Evolutionary conservation across 1,140 invertebrate species (phyloP).

Genomic region (Bicyclus anynana): DNA sequence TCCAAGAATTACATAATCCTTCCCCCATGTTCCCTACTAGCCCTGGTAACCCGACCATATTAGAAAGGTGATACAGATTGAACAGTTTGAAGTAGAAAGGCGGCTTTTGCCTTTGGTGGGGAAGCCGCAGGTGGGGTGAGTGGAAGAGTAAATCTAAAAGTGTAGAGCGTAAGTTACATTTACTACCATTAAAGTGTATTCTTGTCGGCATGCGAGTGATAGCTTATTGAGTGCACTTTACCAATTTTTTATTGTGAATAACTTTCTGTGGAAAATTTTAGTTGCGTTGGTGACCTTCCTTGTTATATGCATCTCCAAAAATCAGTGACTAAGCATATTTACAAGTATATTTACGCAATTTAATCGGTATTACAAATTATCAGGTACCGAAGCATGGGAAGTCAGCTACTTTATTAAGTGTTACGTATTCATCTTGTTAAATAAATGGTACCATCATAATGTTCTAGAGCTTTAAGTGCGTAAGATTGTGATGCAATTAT

Average conservation of each 20-base stretch:
- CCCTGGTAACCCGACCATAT: constrained; percentile 49
- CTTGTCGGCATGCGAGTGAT: constrained; percentile 20
- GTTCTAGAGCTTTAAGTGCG: neutral
- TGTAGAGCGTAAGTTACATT: constrained; percentile 21
- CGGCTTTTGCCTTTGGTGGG: constrained; percentile 42
- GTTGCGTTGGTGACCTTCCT: neutral
- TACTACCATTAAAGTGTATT: constrained; percentile 33
- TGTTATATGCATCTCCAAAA: too few relatives aligned
- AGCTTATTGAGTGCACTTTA: constrained; percentile 20
- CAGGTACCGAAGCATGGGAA: neutral
- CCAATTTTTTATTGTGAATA: constrained; percentile 1
- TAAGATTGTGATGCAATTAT: neutral
- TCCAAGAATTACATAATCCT: constrained; percentile 61
- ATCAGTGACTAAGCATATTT: too few relatives aligned
- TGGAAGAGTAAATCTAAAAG: constrained; percentile 29
- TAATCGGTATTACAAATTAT: neutral
- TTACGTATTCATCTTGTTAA: neutral
- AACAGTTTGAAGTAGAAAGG: constrained; percentile 34
- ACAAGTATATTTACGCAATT: too few relatives aligned
- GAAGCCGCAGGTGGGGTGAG: constrained; percentile 47
- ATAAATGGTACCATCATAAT: neutral
- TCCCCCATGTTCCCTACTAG: constrained; percentile 67
- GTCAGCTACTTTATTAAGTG: neutral
- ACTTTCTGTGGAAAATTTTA: neutral
- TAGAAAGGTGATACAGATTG: constrained; percentile 44